These are phyloP conservation scores for Pampus argenteus DNA, from an alignment of 2,797 vertebrate genomes.

Conservation along the genomic window DNA sequence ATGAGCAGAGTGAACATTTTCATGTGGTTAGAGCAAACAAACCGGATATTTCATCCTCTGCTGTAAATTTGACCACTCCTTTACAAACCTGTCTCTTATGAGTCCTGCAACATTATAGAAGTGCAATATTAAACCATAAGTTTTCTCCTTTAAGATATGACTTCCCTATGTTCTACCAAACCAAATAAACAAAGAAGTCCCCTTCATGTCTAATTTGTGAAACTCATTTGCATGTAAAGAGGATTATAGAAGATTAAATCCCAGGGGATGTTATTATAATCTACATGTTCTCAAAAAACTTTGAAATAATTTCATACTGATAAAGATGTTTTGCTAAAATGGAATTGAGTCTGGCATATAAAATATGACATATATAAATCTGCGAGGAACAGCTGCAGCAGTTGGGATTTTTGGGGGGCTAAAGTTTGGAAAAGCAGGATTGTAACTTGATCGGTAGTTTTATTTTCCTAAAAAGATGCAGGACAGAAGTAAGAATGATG, in stretches of 20 bases:
- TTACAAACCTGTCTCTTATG: not conserved
- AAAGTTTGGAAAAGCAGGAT: not conserved
- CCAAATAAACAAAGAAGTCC: slow-evolving; percentile 13
- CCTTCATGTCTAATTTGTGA: not conserved
- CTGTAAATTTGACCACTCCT: not conserved
- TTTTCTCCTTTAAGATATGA: not conserved
- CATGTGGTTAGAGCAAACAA: not conserved
- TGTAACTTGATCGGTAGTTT: not conserved
- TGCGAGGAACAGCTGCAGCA: not conserved
- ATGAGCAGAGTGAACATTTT: too few relatives aligned
- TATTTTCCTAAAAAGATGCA: not conserved
- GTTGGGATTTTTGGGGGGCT: not conserved
- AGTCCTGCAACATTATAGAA: not conserved
- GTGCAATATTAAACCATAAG: not conserved
- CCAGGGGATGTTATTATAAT: slow-evolving; percentile 8
- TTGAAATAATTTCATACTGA: slow-evolving; percentile 8
- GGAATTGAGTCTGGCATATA: not conserved
- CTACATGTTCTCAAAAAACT: slow-evolving; percentile 1
- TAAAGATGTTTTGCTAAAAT: not conserved
- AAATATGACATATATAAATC: slow-evolving; percentile 21
- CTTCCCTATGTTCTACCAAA: not conserved
- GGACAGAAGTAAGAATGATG: not conserved
- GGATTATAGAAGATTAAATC: slow-evolving; percentile 35
- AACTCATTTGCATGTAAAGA: slow-evolving; percentile 46
- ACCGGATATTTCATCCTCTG: not conserved